phyloP scores from a whole-genome alignment of 2,113 vertebrate genomes.

The Poicephalus gulielmi region DNA sequence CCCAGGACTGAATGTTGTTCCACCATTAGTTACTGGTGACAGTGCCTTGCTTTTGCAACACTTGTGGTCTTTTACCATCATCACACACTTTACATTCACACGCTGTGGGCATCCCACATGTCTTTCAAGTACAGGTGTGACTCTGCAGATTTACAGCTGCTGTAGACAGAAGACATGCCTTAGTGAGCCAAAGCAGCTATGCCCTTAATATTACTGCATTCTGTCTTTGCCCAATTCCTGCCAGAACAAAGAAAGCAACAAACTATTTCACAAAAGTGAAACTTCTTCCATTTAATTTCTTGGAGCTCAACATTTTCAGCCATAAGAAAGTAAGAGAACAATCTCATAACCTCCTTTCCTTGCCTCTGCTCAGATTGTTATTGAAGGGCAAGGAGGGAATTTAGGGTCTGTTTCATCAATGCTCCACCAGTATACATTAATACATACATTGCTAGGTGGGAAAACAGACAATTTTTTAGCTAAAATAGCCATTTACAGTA shows the following conservation, averaged over 20 bases:
- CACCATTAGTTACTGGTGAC: rapidly evolving
- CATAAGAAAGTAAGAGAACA: not conserved
- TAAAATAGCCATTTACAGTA: not conserved
- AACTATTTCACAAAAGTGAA: not conserved
- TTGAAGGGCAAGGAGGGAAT: not conserved
- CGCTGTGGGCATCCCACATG: not conserved
- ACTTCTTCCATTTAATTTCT: not conserved
- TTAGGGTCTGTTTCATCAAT: not conserved
- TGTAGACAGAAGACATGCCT: not conserved
- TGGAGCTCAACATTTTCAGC: not conserved
- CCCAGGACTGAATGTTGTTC: not conserved
- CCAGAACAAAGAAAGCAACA: not conserved
- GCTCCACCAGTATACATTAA: not conserved
- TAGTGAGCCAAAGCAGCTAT: not conserved
- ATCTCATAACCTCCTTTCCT: not conserved
- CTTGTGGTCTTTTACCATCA: not conserved
- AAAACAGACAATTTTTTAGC: not conserved
- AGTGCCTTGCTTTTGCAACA: not conserved
- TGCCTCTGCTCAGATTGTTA: not conserved
- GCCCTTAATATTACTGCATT: not conserved
- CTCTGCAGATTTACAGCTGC: not conserved
- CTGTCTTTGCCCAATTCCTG: not conserved
- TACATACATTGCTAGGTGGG: rapidly evolving
- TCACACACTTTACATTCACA: not conserved
- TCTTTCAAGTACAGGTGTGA: not conserved